phyloP scores from a whole-genome alignment of 1,140 invertebrate genomes.

The Akabosia matsudoensis region DNA sequence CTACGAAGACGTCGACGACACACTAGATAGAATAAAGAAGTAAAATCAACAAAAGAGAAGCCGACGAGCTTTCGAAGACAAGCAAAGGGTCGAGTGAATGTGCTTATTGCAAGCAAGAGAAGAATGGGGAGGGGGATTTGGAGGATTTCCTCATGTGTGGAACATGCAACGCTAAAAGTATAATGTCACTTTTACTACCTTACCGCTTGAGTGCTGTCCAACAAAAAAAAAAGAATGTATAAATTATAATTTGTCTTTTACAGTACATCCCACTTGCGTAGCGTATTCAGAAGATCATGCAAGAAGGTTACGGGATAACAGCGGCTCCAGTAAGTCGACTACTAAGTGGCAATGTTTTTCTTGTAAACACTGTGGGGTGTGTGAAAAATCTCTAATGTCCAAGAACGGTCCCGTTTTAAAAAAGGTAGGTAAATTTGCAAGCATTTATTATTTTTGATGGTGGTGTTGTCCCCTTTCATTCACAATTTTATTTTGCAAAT shows the following conservation, averaged over 20 bases:
- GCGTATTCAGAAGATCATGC: constrained; percentile 52
- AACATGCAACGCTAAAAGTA: constrained; percentile 76
- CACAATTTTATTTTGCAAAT: too few relatives aligned
- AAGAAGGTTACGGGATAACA: constrained; percentile 38
- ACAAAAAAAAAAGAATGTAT: too few relatives aligned
- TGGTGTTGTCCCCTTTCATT: too few relatives aligned
- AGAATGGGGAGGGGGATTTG: constrained; percentile 57
- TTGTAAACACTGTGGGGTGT: constrained; percentile 10
- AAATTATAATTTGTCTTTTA: constrained; percentile 34
- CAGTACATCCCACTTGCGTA: constrained; percentile 57
- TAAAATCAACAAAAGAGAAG: constrained; percentile 24
- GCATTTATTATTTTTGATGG: background rate
- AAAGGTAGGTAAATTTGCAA: background rate
- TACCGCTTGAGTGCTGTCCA: too few relatives aligned
- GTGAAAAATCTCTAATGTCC: background rate
- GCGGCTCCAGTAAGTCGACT: background rate
- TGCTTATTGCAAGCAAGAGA: constrained; percentile 52
- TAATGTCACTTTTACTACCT: too few relatives aligned
- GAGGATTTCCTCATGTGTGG: constrained; percentile 71
- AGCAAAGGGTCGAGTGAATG: constrained; percentile 44
- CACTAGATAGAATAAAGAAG: too few relatives aligned
- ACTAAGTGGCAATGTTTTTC: constrained; percentile 17
- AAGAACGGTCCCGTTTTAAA: background rate
- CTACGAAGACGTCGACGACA: background rate
- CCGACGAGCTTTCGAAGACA: constrained; percentile 42